These are phyloP conservation scores for Microctonus aethiopoides DNA, from an alignment of 2,888 invertebrate genomes.

Conservation along the genomic window DNA sequence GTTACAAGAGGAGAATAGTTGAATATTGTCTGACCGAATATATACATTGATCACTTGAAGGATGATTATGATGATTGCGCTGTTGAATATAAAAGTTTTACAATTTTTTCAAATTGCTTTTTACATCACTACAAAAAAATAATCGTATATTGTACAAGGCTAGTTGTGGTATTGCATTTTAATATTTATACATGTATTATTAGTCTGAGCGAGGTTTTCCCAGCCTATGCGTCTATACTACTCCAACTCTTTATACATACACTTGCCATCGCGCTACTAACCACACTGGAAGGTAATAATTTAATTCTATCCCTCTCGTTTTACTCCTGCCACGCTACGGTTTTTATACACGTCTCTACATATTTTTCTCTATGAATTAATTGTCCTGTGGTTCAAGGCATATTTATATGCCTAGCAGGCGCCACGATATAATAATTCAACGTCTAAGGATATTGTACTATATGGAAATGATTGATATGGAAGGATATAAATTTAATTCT, in stretches of 20 bases:
- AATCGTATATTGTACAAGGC: background rate
- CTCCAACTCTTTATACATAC: background rate
- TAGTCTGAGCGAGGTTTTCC: background rate
- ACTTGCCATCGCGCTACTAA: background rate
- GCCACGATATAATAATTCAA: conserved; percentile 3
- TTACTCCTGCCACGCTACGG: background rate
- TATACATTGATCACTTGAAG: background rate
- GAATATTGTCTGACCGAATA: background rate
- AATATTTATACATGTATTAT: background rate
- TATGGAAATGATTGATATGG: background rate
- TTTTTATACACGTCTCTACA: background rate
- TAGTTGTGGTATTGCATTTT: background rate
- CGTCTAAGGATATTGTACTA: background rate
- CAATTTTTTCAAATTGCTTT: background rate
- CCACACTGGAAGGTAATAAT: background rate
- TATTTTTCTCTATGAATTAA: conserved; percentile 10
- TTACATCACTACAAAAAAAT: background rate
- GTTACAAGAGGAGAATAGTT: background rate
- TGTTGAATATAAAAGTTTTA: background rate
- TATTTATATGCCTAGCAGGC: conserved; percentile 5
- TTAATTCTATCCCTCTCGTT: background rate
- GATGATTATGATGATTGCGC: background rate
- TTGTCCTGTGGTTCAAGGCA: background rate
- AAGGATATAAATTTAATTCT: background rate
- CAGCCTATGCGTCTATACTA: background rate